A percentile compares a stretch with the other conserved stretches of the same genome.
These are phyloP conservation scores for Pristionchus fissidentatus DNA, from an alignment of 2,888 invertebrate species.

Conservation along the genomic window DNA sequence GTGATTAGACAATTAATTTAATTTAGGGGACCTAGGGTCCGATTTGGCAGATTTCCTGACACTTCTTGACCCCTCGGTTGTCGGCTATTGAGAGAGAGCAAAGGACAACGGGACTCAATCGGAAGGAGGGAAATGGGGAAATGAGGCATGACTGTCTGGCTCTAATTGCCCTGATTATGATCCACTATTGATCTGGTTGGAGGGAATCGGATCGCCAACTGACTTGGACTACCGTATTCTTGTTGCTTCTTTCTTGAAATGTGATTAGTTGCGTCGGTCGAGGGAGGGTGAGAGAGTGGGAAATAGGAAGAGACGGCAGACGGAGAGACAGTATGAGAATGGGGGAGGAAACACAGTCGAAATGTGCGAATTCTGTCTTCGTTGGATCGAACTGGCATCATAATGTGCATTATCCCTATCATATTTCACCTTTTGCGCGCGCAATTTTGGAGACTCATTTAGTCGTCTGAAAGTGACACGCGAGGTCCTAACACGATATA, in stretches of 20 bases:
- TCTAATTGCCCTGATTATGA: conserved; percentile 10
- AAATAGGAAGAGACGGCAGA: background rate
- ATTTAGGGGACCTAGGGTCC: background rate
- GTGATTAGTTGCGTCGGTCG: background rate
- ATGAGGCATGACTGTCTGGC: conserved; percentile 29
- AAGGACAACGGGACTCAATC: background rate
- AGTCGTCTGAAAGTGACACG: conserved; percentile 11
- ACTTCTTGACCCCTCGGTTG: background rate
- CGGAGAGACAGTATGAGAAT: background rate
- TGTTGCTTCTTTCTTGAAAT: too few species aligned
- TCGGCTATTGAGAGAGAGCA: background rate
- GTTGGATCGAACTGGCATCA: conserved; percentile 18
- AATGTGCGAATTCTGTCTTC: background rate
- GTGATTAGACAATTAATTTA: too few species aligned
- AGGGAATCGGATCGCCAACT: background rate
- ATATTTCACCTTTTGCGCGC: conserved; percentile 16
- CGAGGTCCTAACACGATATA: conserved; percentile 20
- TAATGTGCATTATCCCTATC: background rate
- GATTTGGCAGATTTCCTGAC: background rate
- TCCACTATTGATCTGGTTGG: background rate
- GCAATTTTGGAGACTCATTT: too few species aligned
- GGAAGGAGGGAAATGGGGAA: conserved; percentile 17
- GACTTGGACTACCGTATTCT: too few species aligned
- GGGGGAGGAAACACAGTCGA: background rate
- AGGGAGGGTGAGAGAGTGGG: background rate